Conservation (phyloP, 2,888 invertebrate species). For the Allacma fusca region DNA sequence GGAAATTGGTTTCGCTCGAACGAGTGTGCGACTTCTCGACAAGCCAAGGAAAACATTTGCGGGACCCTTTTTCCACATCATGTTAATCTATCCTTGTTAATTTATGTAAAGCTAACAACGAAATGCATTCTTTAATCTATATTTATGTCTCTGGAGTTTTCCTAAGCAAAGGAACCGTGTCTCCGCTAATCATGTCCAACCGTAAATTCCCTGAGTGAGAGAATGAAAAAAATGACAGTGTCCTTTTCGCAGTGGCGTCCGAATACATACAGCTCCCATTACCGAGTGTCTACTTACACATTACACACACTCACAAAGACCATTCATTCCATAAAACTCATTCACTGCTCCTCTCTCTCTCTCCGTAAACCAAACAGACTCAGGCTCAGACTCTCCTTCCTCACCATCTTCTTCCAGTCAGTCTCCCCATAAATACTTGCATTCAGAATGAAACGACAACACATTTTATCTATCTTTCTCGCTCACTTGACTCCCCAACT, state of each 20-base stretch:
- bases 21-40: constrained; percentile 61
- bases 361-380: constrained; percentile 25
- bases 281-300: constrained; percentile 43
- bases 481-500: constrained; percentile 44
- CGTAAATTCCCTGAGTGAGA: constrained; percentile 53
- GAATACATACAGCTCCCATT: constrained; percentile 30
- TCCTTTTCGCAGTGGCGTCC: constrained; percentile 45
- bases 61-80: constrained; percentile 61
- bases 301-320: constrained; percentile 44
- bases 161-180: constrained; percentile 61
- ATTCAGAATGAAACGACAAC: constrained; percentile 26
- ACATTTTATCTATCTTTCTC: constrained; percentile 41
- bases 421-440: constrained; percentile 16
- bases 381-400: constrained; percentile 2
- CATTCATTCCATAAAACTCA: constrained; percentile 42
- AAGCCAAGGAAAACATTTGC: constrained; percentile 62
- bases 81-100: constrained; percentile 62
- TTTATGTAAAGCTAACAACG: constrained; percentile 61
- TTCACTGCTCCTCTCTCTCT: neutral
- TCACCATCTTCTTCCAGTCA: constrained; percentile 17
- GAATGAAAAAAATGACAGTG: constrained; percentile 33
- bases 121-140: constrained; percentile 62
- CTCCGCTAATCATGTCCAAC: constrained; percentile 61
- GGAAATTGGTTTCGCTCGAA: constrained; percentile 62
- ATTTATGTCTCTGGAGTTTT: constrained; percentile 61